Evolutionary conservation across 2,797 vertebrate genomes (phyloP), one percentile per base, ranked within the genome.

Genomic region (Acipenser oxyrinchus): DNA sequence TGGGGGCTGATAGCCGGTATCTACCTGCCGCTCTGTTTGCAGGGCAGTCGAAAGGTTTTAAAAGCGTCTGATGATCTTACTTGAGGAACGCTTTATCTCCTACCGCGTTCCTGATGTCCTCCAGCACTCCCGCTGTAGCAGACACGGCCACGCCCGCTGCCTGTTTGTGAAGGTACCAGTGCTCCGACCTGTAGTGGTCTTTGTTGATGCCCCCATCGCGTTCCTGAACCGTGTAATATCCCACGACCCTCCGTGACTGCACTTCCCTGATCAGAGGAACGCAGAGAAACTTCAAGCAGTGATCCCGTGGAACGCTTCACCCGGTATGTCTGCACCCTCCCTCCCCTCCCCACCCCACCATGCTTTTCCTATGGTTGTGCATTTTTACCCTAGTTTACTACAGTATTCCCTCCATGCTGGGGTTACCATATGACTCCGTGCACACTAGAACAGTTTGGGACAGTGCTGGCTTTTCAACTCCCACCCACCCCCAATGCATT

Each of bases 161-260:
- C 37, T 62, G 11, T 0, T 51, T 18, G 66, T 90, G 88, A 68
- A 82, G 72, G 1, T 62, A 69, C 4, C 81, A 81, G 1, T 84
- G 86, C 18, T 67, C 71, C 0, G 83, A 77, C 0, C 10, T 8
- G 1, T 60, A 0, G 0, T 15, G 10, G 2, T 88, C 87, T 65
- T 87, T 88, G 65, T n/a, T 85, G 70, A 88, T 89, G 1, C 86
- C 86, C 0, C 87, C 1, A 67, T 59, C 1, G 83, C 81, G 0
- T 78, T 69, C 9, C 1, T 1, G 15, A 0, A 23, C 58, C 83
- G 81, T 1, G 80, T 79, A 1, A 0, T 0, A 62, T 87, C 86
- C 0, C 59, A 0, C 0, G 0, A 0, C 3, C 79, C 76, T 12
- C 86, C 85, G 6, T 88, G 86, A 66, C 83, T 86, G 72, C 85